phyloP scores from a whole-genome alignment of 64 coral and sea anemone genomes.

The Actinia tenebrosa region DNA sequence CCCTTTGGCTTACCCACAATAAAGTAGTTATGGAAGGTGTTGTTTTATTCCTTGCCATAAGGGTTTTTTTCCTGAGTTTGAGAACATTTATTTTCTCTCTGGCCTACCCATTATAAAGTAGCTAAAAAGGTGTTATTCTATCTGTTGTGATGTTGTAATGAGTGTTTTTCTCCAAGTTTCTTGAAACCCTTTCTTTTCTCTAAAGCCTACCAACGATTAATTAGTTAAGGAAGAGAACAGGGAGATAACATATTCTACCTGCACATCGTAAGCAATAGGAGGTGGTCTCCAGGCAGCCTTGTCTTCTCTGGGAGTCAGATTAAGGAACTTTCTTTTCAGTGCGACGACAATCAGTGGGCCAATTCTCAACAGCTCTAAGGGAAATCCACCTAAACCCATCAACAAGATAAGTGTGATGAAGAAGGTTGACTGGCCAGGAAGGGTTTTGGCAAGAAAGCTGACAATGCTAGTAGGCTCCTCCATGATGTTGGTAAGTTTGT shows the following conservation, averaged over 20 bases:
- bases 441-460: constrained; percentile 42
- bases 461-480: constrained; percentile 54
- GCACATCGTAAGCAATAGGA: constrained; percentile 47
- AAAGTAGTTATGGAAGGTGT: too few species aligned
- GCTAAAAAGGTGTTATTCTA: too few species aligned
- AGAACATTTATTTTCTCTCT: too few species aligned
- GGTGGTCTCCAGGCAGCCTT: constrained; percentile 73
- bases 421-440: constrained; percentile 80
- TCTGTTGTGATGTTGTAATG: too few species aligned
- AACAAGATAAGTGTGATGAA: constrained; percentile 89
- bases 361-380: constrained; percentile 71
- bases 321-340: constrained; percentile 79
- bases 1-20: too few species aligned
- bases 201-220: too few species aligned
- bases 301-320: constrained; percentile 68
- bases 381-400: constrained; percentile 46
- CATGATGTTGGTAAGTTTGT: constrained; percentile 36
- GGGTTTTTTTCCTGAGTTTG: too few species aligned
- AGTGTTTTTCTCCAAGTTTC: too few species aligned
- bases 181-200: too few species aligned
- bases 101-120: too few species aligned
- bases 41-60: too few species aligned
- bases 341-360: constrained; percentile 65
- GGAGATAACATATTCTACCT: constrained; percentile 2
- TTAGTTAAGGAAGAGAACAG: too few species aligned